Conservation (phyloP, 2,888 invertebrate genomes). For the Aphidoletes aphidimyza region DNA sequence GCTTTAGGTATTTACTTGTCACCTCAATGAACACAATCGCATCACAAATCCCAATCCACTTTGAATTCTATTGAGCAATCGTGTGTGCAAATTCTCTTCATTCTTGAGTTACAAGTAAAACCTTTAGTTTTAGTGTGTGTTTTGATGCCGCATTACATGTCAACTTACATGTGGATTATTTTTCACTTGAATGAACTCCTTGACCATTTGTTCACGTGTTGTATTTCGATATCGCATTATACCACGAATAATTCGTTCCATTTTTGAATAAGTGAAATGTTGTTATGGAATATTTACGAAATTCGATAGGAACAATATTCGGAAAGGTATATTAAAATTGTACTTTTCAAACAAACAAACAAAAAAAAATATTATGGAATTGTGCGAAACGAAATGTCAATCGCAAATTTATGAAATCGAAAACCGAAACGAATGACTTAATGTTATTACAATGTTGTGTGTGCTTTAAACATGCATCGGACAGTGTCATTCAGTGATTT, state of each 20-base stretch:
- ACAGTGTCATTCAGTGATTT: background rate
- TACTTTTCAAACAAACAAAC: no score
- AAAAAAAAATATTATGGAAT: background rate
- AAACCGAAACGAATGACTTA: background rate
- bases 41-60: no score
- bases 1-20: background rate
- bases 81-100: no score
- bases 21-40: no score
- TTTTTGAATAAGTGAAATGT: slow-evolving; percentile 65
- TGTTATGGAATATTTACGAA: background rate
- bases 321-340: no score
- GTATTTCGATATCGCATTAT: slow-evolving; percentile 88
- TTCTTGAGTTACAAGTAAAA: no score
- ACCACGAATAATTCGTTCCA: slow-evolving; percentile 90
- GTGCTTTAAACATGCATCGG: background rate
- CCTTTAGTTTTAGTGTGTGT: no score
- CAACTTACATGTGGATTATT: slow-evolving; percentile 78
- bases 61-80: no score
- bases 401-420: background rate
- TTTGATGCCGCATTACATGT: no score
- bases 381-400: background rate
- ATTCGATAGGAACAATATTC: background rate
- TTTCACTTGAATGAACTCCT: slow-evolving; percentile 89
- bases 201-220: slow-evolving; percentile 86
- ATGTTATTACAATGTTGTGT: background rate